phyloP scores from a whole-genome alignment of 2,113 vertebrate genomes.

The Triplophysa rosa region DNA sequence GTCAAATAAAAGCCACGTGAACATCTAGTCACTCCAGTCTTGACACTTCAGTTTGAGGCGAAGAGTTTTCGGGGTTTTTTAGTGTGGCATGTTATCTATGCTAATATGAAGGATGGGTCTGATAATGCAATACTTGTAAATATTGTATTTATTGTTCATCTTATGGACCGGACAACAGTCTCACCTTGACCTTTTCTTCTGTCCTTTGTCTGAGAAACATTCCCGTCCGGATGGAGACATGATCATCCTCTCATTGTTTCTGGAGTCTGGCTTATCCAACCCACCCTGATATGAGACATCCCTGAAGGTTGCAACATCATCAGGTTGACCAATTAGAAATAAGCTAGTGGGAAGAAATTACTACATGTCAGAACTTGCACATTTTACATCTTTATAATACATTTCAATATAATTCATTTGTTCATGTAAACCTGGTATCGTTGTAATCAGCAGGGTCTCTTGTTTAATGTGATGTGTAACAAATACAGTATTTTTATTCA shows the following conservation, averaged over 20 bases:
- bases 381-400: too few species aligned
- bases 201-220: conserved; percentile 29
- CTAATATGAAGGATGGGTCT: conserved; percentile 7
- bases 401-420: too few species aligned
- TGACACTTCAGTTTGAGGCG: neutral
- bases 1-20: neutral
- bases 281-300: neutral
- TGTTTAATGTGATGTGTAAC: too few species aligned
- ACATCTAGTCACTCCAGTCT: neutral
- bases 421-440: too few species aligned
- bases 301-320: neutral
- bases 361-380: too few species aligned
- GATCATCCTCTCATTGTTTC: conserved; percentile 74
- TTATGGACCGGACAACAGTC: conserved; percentile 50
- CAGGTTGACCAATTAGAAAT: neutral
- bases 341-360: too few species aligned
- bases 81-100: conserved; percentile 12
- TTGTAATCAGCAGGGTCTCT: too few species aligned
- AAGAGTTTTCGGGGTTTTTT: conserved; percentile 20
- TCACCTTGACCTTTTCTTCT: conserved; percentile 66
- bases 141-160: conserved; percentile 21
- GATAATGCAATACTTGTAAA: neutral
- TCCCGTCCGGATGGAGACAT: conserved; percentile 49
- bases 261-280: conserved; percentile 36
- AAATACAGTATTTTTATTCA: too few species aligned